Conservation (phyloP, 1,140 invertebrate genomes). For the Drosophila chauvacae region DNA sequence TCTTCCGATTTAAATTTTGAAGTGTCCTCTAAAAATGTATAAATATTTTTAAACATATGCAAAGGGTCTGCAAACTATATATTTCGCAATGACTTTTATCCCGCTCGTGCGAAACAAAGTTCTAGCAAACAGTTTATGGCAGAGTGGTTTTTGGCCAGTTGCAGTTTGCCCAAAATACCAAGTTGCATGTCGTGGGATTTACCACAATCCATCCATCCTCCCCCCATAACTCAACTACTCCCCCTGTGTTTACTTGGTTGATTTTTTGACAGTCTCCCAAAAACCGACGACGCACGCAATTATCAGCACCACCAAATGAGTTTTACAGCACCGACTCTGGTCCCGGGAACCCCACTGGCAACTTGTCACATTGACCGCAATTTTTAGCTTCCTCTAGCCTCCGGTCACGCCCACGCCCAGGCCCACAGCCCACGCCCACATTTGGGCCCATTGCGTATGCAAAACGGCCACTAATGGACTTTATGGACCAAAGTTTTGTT, state of each 20-base stretch:
- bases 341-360: constrained; percentile 8
- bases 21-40: background rate
- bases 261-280: constrained; percentile 54
- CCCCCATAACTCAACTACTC: background rate
- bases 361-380: constrained; percentile 60
- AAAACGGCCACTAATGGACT: constrained; percentile 78
- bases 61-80: background rate
- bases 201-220: background rate
- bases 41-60: background rate
- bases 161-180: constrained; percentile 15
- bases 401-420: background rate
- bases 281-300: constrained; percentile 54
- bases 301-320: constrained; percentile 50
- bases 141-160: constrained; percentile 6
- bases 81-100: background rate
- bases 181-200: constrained; percentile 16
- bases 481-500: constrained; percentile 45
- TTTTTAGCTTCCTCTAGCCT: constrained; percentile 47
- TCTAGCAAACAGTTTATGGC: constrained; percentile 10
- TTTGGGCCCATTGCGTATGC: constrained; percentile 50
- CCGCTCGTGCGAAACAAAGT: background rate
- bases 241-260: constrained; percentile 23
- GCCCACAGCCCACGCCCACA: background rate
- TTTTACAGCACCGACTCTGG: constrained; percentile 17
- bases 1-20: background rate